Evolutionary conservation across 2,113 vertebrate genomes (phyloP), one percentile per base, ranked within the genome.

Genomic region (Brevimyrus niger): DNA sequence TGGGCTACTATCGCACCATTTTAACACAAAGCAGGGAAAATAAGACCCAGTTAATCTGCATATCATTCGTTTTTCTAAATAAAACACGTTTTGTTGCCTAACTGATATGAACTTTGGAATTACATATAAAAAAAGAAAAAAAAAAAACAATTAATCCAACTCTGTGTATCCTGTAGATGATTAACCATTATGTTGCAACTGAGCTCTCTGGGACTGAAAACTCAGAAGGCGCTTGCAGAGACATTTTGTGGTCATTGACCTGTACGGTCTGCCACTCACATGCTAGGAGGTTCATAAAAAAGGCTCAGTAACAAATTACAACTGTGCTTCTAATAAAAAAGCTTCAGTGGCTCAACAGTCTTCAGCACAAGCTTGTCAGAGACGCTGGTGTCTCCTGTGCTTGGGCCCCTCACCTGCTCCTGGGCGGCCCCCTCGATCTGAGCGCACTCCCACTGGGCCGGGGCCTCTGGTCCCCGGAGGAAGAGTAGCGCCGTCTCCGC

Each of bases 401-500:
- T 10, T 19, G 1, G 9, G 17, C 55, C 50, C 17, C 73, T 95
- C 92, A 97, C 97, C 97, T 96, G 96, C 46, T 96, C 93, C 5
- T 93, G 92, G 4, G 91, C 90, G 21, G 93, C 90, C 0, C 92
- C 89, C 61, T 96, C 95, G 2, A 97, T 96, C 90, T 97, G 96
- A 58, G 93, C 92, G 47, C 95, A 97, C 93, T 96, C 96, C 96
- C 95, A 96, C 15, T 97, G 95, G 0, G 95, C 93, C 10, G 96
- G 95, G 0, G 92, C 95, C 0, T 95, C 92, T 0, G 95, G 95
- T 1, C 98, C 98, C 83, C 98, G 93, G 89, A 99, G 95, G 92
- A 98, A 98, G n/a, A 88, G 93, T 90, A 97, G 91, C 0, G 97
- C 93, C 1, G 96, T 95, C 69, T 95, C 90, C 0, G 98, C 98